phyloP scores from a whole-genome alignment of 2,113 vertebrate species.

The Phalacrocorax pelagicus region DNA sequence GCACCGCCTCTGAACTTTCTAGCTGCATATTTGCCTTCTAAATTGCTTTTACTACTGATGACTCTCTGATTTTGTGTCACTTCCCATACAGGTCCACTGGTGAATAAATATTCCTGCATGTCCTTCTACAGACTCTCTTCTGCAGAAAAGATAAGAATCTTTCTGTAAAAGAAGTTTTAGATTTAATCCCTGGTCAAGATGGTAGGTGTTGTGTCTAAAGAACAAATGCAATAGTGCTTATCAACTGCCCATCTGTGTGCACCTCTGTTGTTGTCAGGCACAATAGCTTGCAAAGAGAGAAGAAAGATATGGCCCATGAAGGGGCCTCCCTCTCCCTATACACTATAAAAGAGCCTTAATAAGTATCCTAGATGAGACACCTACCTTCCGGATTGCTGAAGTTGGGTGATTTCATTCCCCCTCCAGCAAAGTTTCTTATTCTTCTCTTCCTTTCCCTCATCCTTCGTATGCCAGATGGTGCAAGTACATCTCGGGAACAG shows the following conservation, averaged over 20 bases:
- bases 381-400: not conserved
- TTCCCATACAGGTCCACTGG: not conserved
- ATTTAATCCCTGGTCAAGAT: not conserved
- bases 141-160: not conserved
- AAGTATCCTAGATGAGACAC: not conserved
- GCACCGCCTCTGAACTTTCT: not conserved
- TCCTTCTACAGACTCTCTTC: not conserved
- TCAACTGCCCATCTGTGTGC: not conserved
- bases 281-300: not conserved
- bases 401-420: not conserved
- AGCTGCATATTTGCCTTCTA: not conserved
- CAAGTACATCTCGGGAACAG: not conserved
- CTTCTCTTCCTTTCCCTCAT: not conserved
- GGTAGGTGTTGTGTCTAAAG: not conserved
- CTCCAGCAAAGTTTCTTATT: not conserved
- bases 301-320: not conserved
- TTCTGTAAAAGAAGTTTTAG: not conserved
- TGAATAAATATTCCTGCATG: not conserved
- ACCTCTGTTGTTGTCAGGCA: not conserved
- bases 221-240: not conserved
- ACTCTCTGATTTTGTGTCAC: not conserved
- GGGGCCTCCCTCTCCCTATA: not conserved
- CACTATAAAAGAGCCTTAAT: not conserved
- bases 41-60: not conserved
- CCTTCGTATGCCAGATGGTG: not conserved